Evolutionary conservation across 2,888 invertebrate genomes (phyloP).

Genomic region (Cremastinae sp.): DNA sequence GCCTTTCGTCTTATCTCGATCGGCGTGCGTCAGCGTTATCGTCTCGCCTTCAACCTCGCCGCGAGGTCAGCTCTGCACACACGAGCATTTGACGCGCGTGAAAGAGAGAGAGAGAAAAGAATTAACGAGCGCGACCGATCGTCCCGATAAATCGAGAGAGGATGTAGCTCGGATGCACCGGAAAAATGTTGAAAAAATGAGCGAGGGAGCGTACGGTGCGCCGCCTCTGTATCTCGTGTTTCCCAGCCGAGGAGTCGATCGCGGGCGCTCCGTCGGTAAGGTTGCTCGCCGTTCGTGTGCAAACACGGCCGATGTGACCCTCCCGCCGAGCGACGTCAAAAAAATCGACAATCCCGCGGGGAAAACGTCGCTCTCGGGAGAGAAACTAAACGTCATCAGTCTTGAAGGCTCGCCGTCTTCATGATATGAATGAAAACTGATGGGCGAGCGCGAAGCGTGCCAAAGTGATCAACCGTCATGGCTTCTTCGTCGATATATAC

Average conservation of each 20-base stretch:
- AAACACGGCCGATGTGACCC: too few relatives aligned
- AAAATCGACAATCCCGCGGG: neutral
- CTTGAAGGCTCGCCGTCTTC: neutral
- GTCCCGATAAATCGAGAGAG: too few relatives aligned
- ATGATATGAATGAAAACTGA: slow-evolving; percentile 55
- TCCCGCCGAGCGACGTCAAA: too few relatives aligned
- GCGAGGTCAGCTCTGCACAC: slow-evolving; percentile 42
- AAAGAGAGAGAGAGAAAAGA: too few relatives aligned
- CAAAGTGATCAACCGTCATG: slow-evolving; percentile 63
- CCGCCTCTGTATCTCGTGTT: slow-evolving; percentile 20
- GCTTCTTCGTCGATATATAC: slow-evolving; percentile 39
- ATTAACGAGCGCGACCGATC: too few relatives aligned
- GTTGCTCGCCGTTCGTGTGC: too few relatives aligned
- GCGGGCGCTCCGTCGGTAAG: slow-evolving; percentile 49
- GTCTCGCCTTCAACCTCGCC: slow-evolving; percentile 49
- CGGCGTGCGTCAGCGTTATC: slow-evolving; percentile 57
- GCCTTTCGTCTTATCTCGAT: slow-evolving; percentile 48
- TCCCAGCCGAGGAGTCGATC: slow-evolving; percentile 28
- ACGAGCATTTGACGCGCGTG: slow-evolving; percentile 6
- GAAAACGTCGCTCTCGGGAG: slow-evolving; percentile 33
- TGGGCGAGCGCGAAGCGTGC: slow-evolving; percentile 60
- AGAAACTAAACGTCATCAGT: slow-evolving; percentile 13
- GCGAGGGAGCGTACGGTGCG: neutral
- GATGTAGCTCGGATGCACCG: neutral
- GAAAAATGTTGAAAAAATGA: neutral